Percentiles rank a stretch among this genome's conserved stretches.
Evolutionary conservation across 2,113 vertebrate genomes (phyloP).

Genomic region (Neomonachus schauinslandi): DNA sequence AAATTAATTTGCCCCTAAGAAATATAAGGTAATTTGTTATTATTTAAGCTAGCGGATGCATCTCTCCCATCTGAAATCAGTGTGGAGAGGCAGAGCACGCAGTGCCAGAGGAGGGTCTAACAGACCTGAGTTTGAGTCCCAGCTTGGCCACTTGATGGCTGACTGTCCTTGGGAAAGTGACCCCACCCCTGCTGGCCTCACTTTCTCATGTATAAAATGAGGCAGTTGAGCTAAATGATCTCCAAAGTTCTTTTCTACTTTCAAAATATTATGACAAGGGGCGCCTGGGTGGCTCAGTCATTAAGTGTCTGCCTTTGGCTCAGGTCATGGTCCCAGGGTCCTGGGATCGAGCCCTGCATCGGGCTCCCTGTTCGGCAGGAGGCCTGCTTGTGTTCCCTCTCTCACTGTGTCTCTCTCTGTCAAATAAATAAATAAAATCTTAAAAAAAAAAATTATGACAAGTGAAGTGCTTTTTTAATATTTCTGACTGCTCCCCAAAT

Average conservation of each 20-base stretch:
- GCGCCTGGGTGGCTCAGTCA: no score
- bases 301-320: no score
- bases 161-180: background rate
- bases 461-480: background rate
- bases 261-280: background rate
- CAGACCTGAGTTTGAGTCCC: background rate
- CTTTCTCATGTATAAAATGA: background rate
- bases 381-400: no score
- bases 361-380: no score
- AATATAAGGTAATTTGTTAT: background rate
- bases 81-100: background rate
- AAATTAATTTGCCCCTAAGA: conserved; percentile 34
- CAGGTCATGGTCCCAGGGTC: no score
- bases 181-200: background rate
- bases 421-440: no score
- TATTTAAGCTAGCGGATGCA: background rate
- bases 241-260: background rate
- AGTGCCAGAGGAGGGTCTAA: background rate
- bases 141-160: background rate
- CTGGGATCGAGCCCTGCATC: no score
- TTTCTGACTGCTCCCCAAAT: background rate
- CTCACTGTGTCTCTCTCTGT: no score
- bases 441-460: background rate
- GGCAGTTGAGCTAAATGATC: background rate
- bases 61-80: background rate